Evolutionary conservation across 2,797 vertebrate species (phyloP), one percentile per base, ranked within the genome.

Genomic region (Fratercula arctica): DNA sequence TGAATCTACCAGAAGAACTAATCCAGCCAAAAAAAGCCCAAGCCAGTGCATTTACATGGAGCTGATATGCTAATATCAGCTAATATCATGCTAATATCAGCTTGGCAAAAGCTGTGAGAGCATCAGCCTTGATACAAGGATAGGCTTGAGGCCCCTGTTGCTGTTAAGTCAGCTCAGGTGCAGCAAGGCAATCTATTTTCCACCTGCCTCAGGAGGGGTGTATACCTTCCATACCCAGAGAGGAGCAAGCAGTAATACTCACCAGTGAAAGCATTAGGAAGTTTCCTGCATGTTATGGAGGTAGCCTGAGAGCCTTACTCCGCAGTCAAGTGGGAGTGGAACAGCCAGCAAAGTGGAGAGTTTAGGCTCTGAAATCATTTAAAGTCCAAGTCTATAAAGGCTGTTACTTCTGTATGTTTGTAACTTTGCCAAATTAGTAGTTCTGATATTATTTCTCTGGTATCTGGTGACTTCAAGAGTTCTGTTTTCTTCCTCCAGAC

Each of bases 271-370:
- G 20, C 8, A 25, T 11, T 4, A 33, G 37, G 13, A 46, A 43
- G 2, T n/a, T 70, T 37, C 8, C 20, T 60, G 18, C 1, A 1
- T n/a, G 20, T 39, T 79, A 35, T 45, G 46, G 37, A 29, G 14
- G 16, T 28, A 66, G 11, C 11, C 23, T 43, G 9, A n/a, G 51
- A 37, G 24, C 28, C 7, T 79, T 56, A 70, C 7, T 2, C 21
- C 3, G 1, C 17, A 48, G 26, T 20, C 24, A 17, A 6, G 11
- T 6, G 28, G 3, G 10, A 81, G 43, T 29, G 61, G 63, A 92
- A 45, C 15, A 75, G 37, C 8, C 33, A 61, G n/a, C 0, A 0
- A 61, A 60, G 29, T 1, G 3, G 2, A 28, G 13, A 66, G 25
- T 43, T 75, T 14, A 79, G 39, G 17, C 60, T 77, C 68, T 73